Evolutionary conservation across 2,113 vertebrate species (phyloP), one percentile per base, ranked within the genome.

Genomic region (Vidua macroura): DNA sequence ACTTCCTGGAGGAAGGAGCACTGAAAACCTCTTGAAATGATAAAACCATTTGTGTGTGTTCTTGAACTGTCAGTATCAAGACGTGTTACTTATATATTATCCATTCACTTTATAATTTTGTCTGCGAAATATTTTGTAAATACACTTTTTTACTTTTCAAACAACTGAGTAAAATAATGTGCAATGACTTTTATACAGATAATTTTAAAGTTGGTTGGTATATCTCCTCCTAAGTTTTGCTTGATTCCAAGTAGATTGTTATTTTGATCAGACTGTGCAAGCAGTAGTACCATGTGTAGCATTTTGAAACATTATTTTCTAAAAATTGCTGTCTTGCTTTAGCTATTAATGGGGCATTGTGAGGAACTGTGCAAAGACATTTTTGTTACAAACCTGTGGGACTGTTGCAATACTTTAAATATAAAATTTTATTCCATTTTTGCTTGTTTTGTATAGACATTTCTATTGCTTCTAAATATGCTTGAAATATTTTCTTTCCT

Each of bases 361-460:
- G 98, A 97, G 97, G 98, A 98, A 98, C 96, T 97, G 98, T 98
- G 98, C 98, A 98, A 98, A 98, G 96, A 98, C 97, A 97, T 98
- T 98, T 98, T 97, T 98, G 98, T 98, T 98, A 98, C 97, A 98
- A 98, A 98, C 98, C 98, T 98, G 98, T 98, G 98, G 99, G 99
- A 99, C 98, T 99, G 99, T 98, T 99, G 99, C 99, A 99, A 99
- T 99, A 99, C 98, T 98, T 99, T 98, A 98, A 99, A 98, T 98
- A 98, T 98, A 98, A 98, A 98, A 98, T 98, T 98, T 98, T 98
- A 98, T 98, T 98, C 98, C 97, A 98, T 98, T 97, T 98, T 98
- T 98, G 98, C 98, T 98, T 98, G 97, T 98, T 98, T 98, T 98
- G 98, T 98, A 98, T 98, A 98, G 98, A 98, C 96, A 97, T 98